phyloP scores from a whole-genome alignment of 2,797 vertebrate species.

The Sebastes wilsoni region DNA sequence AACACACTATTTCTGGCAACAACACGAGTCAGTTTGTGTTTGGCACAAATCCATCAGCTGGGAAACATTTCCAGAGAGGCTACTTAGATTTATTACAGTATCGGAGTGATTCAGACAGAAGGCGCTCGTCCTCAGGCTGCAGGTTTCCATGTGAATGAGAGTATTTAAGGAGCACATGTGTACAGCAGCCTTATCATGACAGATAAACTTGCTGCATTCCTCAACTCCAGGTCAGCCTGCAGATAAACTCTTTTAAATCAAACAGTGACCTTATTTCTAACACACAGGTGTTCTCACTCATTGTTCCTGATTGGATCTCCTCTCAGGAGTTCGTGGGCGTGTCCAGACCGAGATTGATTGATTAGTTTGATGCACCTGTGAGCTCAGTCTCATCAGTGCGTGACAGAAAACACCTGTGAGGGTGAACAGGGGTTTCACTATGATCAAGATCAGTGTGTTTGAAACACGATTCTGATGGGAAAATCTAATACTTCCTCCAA shows the following conservation, averaged over 20 bases:
- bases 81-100: slow-evolving; percentile 12
- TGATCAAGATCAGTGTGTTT: neutral
- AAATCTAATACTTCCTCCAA: neutral
- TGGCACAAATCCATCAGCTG: slow-evolving; percentile 23
- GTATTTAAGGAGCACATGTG: slow-evolving; percentile 28
- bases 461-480: neutral
- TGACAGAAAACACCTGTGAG: neutral
- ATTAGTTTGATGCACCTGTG: neutral
- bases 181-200: slow-evolving; percentile 28
- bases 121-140: neutral
- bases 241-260: slow-evolving; percentile 16
- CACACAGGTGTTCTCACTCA: slow-evolving; percentile 5
- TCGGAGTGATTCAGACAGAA: slow-evolving; percentile 1
- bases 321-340: neutral
- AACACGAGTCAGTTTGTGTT: slow-evolving; percentile 6
- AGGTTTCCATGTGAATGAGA: slow-evolving; percentile 28
- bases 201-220: slow-evolving; percentile 44
- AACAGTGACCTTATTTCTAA: neutral
- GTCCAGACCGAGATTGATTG: neutral
- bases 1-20: slow-evolving; percentile 10
- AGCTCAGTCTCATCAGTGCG: neutral
- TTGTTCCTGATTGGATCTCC: neutral
- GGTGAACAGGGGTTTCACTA: neutral
- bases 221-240: slow-evolving; percentile 6
- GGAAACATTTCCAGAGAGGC: slow-evolving; percentile 13